A percentile compares a stretch with the other conserved stretches of the same genome.
Conservation (phyloP, 1,140 invertebrate species). For the Nixonia krombeini region DNA sequence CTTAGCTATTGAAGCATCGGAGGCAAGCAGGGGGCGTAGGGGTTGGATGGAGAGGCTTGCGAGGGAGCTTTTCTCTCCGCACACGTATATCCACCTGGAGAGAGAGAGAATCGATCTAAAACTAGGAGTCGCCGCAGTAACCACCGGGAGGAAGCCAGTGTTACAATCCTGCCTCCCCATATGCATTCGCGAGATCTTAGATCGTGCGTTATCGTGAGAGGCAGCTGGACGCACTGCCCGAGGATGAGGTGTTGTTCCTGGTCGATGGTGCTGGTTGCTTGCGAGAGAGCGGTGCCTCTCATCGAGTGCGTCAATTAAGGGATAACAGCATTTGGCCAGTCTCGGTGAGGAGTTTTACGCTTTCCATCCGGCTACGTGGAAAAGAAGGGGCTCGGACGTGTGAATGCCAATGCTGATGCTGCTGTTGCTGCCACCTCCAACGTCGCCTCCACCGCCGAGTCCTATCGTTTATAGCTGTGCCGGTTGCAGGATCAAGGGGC, state of each 20-base stretch:
- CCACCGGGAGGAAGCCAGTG: slow-evolving; percentile 64
- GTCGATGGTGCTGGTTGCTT: slow-evolving; percentile 34
- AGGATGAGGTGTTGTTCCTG: slow-evolving; percentile 42
- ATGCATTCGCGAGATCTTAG: slow-evolving; percentile 52
- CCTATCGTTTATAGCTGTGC: slow-evolving; percentile 29
- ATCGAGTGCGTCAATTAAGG: slow-evolving; percentile 20
- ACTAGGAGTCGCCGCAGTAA: slow-evolving; percentile 71
- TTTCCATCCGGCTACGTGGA: background rate
- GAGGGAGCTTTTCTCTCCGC: slow-evolving; percentile 43
- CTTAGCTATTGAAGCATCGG: too few relatives aligned
- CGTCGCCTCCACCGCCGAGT: slow-evolving; percentile 3
- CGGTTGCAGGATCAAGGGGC: slow-evolving; percentile 27
- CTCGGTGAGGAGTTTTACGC: background rate
- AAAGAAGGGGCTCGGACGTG: background rate
- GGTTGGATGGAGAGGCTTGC: slow-evolving; percentile 19
- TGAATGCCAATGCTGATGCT: slow-evolving; percentile 28
- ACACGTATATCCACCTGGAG: slow-evolving; percentile 56
- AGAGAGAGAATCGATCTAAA: slow-evolving; percentile 71
- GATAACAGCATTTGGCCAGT: background rate
- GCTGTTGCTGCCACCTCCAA: too few relatives aligned
- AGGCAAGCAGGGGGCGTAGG: slow-evolving; percentile 10
- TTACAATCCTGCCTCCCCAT: slow-evolving; percentile 63
- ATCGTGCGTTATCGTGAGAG: slow-evolving; percentile 46
- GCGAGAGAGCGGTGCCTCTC: slow-evolving; percentile 27
- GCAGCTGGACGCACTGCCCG: slow-evolving; percentile 47